Evolutionary conservation across 2,888 invertebrate genomes (phyloP).

Genomic region (Ennomos fuscantarius): DNA sequence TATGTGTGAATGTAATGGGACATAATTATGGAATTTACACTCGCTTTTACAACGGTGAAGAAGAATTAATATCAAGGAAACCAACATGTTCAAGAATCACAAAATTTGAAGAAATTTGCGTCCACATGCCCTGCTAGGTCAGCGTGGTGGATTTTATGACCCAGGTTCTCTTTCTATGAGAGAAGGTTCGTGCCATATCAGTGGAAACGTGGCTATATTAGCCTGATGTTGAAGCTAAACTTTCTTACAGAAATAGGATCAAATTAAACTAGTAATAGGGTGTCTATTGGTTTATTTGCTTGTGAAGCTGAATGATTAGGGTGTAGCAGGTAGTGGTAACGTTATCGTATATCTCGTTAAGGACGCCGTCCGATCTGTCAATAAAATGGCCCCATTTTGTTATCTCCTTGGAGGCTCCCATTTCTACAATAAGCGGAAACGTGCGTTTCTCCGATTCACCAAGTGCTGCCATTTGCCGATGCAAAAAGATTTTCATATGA

Average conservation of each 20-base stretch:
- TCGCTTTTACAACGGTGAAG: too few species aligned
- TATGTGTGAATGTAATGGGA: too few species aligned
- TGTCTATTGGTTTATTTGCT: conserved; percentile 1
- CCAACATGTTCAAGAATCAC: too few species aligned
- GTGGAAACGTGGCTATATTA: too few species aligned
- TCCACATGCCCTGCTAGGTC: too few species aligned
- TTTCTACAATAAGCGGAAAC: conserved; percentile 40
- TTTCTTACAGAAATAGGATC: not conserved
- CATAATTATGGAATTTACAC: too few species aligned
- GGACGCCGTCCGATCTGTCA: conserved; percentile 37
- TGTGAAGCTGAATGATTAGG: conserved; percentile 10
- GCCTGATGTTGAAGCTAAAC: not conserved
- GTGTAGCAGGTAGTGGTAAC: conserved; percentile 28
- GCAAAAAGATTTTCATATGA: conserved; percentile 19
- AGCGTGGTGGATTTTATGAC: too few species aligned
- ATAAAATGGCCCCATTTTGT: conserved; percentile 39
- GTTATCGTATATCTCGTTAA: conserved; percentile 40
- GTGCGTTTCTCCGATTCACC: conserved; percentile 31
- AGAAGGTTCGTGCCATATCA: too few species aligned
- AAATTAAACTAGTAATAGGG: not conserved
- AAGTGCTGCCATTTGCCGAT: conserved; percentile 25
- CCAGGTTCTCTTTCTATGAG: too few species aligned
- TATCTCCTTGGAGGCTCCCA: conserved; percentile 33
- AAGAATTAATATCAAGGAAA: too few species aligned
- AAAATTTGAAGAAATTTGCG: too few species aligned